These are phyloP conservation scores for Nasonia longicornis DNA, from an alignment of 1,140 invertebrate genomes.

Conservation along the genomic window DNA sequence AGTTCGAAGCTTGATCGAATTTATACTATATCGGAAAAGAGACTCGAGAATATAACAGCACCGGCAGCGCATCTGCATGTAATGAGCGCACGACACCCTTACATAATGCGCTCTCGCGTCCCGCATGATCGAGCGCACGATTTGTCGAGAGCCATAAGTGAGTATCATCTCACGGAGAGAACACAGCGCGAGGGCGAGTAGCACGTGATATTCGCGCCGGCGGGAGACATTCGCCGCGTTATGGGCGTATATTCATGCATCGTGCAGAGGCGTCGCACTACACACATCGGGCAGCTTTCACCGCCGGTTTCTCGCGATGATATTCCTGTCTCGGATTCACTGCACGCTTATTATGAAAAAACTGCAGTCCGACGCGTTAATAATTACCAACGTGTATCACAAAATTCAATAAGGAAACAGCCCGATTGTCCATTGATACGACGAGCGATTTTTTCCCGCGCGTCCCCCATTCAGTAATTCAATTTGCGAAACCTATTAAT, in stretches of 20 bases:
- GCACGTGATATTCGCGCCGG: not conserved
- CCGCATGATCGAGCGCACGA: not conserved
- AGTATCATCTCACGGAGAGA: not conserved
- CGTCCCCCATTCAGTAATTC: not conserved
- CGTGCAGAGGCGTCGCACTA: constrained; percentile 61
- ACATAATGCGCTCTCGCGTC: not conserved
- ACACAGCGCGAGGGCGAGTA: constrained; percentile 41
- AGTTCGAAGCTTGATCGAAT: not conserved
- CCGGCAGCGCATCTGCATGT: not conserved
- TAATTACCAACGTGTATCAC: too few relatives aligned
- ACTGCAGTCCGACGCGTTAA: not conserved
- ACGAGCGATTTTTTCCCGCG: not conserved
- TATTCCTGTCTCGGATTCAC: constrained; percentile 18
- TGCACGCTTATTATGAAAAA: not conserved
- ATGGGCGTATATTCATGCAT: constrained; percentile 47
- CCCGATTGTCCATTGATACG: not conserved
- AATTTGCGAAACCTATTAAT: constrained; percentile 13
- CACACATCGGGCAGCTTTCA: constrained; percentile 31
- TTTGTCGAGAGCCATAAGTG: not conserved
- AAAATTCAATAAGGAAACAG: constrained; percentile 14
- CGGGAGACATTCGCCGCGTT: constrained; percentile 8
- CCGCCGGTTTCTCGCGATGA: constrained; percentile 39
- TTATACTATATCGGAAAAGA: too few relatives aligned
- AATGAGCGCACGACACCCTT: not conserved
- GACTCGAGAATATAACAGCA: too few relatives aligned